Conservation (phyloP, 2,888 invertebrate species). For the Sarcophaga variegata region DNA sequence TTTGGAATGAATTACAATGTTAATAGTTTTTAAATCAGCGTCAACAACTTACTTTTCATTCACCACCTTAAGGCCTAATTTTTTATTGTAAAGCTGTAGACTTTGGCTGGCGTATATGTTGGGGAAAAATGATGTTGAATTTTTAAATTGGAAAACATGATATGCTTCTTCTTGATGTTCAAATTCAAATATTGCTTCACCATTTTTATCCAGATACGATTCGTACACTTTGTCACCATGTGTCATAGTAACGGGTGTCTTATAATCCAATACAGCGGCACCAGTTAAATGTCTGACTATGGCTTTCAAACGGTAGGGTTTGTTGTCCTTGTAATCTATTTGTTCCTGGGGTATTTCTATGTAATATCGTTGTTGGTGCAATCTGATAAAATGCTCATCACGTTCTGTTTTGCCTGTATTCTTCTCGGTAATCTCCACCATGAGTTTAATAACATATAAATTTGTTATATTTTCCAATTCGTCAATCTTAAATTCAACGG, state of each 20-base stretch:
- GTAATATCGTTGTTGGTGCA: not conserved
- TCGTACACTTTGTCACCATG: constrained; percentile 80
- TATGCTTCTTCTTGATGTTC: constrained; percentile 75
- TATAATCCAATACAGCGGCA: not conserved
- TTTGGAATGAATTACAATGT: no score
- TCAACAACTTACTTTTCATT: not conserved
- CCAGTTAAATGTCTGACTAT: constrained; percentile 2
- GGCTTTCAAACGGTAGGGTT: not conserved
- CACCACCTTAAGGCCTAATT: constrained; percentile 20
- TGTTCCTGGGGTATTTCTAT: not conserved
- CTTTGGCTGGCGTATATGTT: constrained; percentile 13
- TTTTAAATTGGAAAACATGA: constrained; percentile 32
- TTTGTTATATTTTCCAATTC: not conserved
- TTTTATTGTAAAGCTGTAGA: constrained; percentile 20
- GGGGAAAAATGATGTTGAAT: not conserved
- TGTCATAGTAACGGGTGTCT: not conserved
- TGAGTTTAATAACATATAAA: not conserved
- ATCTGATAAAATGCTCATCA: not conserved
- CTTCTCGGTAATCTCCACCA: constrained; percentile 16
- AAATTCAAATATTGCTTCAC: constrained; percentile 85
- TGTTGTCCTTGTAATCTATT: constrained; percentile 1
- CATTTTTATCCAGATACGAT: constrained; percentile 82
- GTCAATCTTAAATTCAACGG: constrained; percentile 84
- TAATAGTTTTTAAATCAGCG: no score
- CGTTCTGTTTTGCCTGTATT: constrained; percentile 5